Evolutionary conservation across 2,113 vertebrate species (phyloP).

Genomic region (Laticauda colubrina): DNA sequence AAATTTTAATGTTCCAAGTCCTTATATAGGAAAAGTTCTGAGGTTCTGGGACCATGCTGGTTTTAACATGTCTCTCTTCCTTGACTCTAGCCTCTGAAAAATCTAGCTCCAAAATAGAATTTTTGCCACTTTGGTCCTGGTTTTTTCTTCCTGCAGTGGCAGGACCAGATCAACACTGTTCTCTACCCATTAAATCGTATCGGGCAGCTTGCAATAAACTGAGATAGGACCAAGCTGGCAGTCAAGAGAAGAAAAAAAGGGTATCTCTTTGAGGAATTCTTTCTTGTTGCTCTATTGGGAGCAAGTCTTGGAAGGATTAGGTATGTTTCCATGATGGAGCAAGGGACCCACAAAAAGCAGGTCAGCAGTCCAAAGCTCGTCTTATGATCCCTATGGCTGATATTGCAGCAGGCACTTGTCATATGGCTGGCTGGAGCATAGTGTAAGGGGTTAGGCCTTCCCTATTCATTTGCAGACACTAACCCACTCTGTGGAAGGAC

Average conservation of each 20-base stretch:
- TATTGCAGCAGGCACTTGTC: background rate
- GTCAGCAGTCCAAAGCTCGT: background rate
- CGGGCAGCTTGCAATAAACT: background rate
- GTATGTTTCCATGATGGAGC: too few relatives aligned
- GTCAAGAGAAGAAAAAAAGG: background rate
- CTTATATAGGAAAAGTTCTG: background rate
- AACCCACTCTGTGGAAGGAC: constrained; percentile 12
- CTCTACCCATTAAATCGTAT: too few relatives aligned
- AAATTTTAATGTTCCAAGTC: background rate
- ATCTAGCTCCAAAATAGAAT: background rate
- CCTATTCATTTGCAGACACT: constrained; percentile 20
- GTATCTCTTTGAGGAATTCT: background rate
- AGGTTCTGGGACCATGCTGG: background rate
- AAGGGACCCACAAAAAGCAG: background rate
- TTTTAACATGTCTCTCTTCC: background rate
- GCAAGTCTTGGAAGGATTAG: background rate
- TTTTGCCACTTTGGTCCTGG: background rate
- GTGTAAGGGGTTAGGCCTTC: background rate
- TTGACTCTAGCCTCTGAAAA: background rate
- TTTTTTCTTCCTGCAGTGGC: background rate
- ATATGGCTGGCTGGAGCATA: background rate
- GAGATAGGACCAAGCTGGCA: background rate
- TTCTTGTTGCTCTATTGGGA: background rate
- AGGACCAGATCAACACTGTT: background rate
- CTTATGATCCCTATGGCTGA: background rate